These are phyloP conservation scores for Aphodius granarius DNA, from an alignment of 2,888 invertebrate genomes.

Conservation along the genomic window DNA sequence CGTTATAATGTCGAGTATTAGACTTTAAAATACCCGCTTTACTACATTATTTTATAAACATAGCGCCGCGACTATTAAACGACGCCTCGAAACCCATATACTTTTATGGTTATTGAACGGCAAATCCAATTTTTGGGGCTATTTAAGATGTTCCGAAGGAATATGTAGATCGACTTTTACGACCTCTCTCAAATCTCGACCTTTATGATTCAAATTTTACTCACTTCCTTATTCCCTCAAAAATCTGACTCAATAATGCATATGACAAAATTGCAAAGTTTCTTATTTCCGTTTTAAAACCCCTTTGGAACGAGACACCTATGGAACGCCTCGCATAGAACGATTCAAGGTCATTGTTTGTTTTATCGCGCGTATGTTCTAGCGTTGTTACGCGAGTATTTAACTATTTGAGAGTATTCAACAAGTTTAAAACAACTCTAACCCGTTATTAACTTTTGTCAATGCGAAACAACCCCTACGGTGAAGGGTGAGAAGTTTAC, in stretches of 20 bases:
- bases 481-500: slow-evolving; percentile 41
- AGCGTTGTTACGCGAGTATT: too few relatives aligned
- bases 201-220: slow-evolving; percentile 43
- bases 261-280: slow-evolving; percentile 9
- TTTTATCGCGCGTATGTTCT: too few relatives aligned
- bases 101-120: slow-evolving; percentile 56
- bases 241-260: neutral
- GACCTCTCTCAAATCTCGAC: slow-evolving; percentile 45
- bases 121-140: slow-evolving; percentile 56
- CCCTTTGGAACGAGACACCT: too few relatives aligned
- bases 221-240: neutral
- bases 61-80: slow-evolving; percentile 53
- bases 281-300: too few relatives aligned
- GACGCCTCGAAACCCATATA: slow-evolving; percentile 53
- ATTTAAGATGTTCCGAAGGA: slow-evolving; percentile 51
- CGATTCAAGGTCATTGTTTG: too few relatives aligned
- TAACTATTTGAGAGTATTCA: slow-evolving; percentile 35
- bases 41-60: slow-evolving; percentile 56
- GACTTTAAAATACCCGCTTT: slow-evolving; percentile 55
- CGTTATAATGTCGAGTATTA: slow-evolving; percentile 48
- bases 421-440: slow-evolving; percentile 27
- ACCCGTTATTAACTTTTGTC: slow-evolving; percentile 34
- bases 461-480: slow-evolving; percentile 35
- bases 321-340: too few relatives aligned
- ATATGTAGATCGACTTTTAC: slow-evolving; percentile 53